A percentile compares a stretch with the other conserved stretches of the same genome.
These are phyloP conservation scores for Venustoraphidia nigricollis DNA, from an alignment of 2,888 invertebrate species.

Conservation along the genomic window DNA sequence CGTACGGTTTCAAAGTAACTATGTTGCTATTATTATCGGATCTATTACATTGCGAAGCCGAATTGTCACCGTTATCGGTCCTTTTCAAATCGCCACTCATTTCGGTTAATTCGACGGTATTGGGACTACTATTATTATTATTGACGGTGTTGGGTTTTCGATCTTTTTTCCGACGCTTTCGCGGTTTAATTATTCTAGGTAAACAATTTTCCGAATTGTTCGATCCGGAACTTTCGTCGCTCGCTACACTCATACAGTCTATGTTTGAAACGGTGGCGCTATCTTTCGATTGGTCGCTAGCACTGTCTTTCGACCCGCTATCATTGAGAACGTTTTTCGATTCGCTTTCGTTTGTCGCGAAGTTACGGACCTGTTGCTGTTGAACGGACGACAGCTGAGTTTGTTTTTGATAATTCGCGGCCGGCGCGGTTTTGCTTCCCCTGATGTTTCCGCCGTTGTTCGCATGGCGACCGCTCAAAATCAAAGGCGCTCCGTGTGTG, in stretches of 20 bases:
- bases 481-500: slow-evolving; percentile 73
- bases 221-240: slow-evolving; percentile 59
- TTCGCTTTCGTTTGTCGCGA: slow-evolving; percentile 6
- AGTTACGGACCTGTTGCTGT: slow-evolving; percentile 21
- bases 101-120: not conserved
- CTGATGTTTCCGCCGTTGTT: slow-evolving; percentile 26
- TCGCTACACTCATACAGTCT: slow-evolving; percentile 57
- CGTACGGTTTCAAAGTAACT: slow-evolving; percentile 18
- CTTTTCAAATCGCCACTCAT: no score
- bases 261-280: slow-evolving; percentile 35
- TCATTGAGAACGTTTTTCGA: slow-evolving; percentile 9
- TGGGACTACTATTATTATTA: not conserved
- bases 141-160: slow-evolving; percentile 49
- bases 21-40: slow-evolving; percentile 9
- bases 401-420: slow-evolving; percentile 13
- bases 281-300: slow-evolving; percentile 28
- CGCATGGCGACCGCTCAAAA: slow-evolving; percentile 48
- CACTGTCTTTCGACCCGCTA: slow-evolving; percentile 18
- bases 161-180: slow-evolving; percentile 81
- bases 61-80: not conserved
- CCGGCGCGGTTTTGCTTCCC: slow-evolving; percentile 25
- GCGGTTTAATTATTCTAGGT: slow-evolving; percentile 77
- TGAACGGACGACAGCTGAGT: slow-evolving; percentile 11
- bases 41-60: slow-evolving; percentile 2
- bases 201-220: slow-evolving; percentile 56